Base-by-base conservation (phyloP, 2,797 vertebrate genomes). In the Knipowitschia caucasica region DNA sequence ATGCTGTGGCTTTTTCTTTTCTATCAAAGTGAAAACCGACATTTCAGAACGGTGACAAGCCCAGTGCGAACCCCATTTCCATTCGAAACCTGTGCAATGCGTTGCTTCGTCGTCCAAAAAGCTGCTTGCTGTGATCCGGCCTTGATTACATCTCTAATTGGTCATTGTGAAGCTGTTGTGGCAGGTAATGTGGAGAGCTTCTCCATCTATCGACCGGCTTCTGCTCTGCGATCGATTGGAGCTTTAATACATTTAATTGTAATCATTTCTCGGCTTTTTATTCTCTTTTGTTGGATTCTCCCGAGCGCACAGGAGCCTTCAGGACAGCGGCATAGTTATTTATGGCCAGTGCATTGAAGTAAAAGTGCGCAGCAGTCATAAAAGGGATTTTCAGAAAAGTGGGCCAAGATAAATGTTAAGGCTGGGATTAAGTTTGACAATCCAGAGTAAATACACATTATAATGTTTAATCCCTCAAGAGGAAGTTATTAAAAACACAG, bases 401-500 rank as follows among this genome's bases (percentile, higher is more conserved):
- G 62, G 84, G 73, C 77, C 80, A 80, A 82, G 77, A 81, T 69
- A 21, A 63, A 75, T 64, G 63, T 62, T 64, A 60, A 62, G 62
- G 59, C 64, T 27, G 15, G 73, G 83, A 86, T 85, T 88, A 82
- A 62, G 69, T 76, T 71, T 62, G 17, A 47, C 53, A 71, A 60
- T 85, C 64, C 73, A 75, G 20, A 12, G 70, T 69, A 66, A 77
- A 80, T 71, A 53, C 54, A 77, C 61, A 67, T 61, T 62, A 71
- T 60, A 50, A 80, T 73, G 49, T 67, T 70, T 84, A 84, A 86
- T 83, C 85, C 73, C 60, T 61, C 61, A 43, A 61, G 67, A 70
- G 73, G 53, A 77, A 70, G 53, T 73, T 79, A 65, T 70, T 77
- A 69, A 62, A 53, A 75, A 66, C 60, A 53, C 17, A 72, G 76